Conservation (phyloP, 2,797 vertebrate species). For the Psittacula derbiana region DNA sequence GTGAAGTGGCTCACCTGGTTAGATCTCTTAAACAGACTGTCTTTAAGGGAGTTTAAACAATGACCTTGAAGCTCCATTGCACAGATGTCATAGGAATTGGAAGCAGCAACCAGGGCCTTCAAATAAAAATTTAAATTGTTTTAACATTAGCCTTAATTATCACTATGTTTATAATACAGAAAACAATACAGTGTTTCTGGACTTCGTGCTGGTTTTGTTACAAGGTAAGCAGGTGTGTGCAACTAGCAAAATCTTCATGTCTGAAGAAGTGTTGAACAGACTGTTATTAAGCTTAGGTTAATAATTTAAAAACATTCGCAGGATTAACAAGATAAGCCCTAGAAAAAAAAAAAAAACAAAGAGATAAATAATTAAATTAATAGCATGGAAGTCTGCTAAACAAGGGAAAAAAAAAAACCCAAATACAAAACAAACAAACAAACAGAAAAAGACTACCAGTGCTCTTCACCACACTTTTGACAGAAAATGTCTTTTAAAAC, state of each 20-base stretch:
- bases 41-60: constrained; percentile 85
- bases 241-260: not conserved
- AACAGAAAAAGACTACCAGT: not conserved
- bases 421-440: too few relatives aligned
- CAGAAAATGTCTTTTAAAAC: not conserved
- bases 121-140: constrained; percentile 55
- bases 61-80: constrained; percentile 87
- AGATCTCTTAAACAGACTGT: constrained; percentile 86
- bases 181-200: not conserved
- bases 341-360: not conserved
- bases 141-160: not conserved
- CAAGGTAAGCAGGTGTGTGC: not conserved
- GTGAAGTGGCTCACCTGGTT: constrained; percentile 81
- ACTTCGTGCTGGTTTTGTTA: not conserved
- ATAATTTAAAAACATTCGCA: not conserved
- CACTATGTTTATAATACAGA: not conserved
- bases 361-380: not conserved
- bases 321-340: not conserved
- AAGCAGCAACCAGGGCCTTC: constrained; percentile 86
- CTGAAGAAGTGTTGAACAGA: not conserved
- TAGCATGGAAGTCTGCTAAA: not conserved
- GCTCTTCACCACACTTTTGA: fast-evolving
- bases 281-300: not conserved
- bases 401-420: too few relatives aligned
- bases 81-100: constrained; percentile 79